Percentiles rank a stretch among this genome's conserved stretches.
Conservation (phyloP, 2,888 invertebrate species). For the Palloptera scutellata region DNA sequence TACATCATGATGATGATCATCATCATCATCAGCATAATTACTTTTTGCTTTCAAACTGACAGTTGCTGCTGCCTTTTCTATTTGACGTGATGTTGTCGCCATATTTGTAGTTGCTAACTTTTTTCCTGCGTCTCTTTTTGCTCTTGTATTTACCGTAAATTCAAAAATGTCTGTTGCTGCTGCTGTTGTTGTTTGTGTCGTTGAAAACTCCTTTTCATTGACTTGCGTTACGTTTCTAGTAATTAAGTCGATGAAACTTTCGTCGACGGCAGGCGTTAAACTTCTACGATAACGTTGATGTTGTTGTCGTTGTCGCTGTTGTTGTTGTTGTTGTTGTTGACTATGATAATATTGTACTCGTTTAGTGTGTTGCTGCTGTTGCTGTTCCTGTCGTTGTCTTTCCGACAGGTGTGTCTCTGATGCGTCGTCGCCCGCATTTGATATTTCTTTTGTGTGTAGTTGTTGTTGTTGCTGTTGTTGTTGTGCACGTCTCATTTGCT, state of each 20-base stretch:
- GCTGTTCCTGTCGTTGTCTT: constrained; percentile 22
- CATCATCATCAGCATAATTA: constrained; percentile 22
- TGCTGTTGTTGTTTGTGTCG: constrained; percentile 10
- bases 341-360: no score
- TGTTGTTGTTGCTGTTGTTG: constrained; percentile 1
- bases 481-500: neutral
- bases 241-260: constrained; percentile 59
- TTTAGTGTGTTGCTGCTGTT: constrained; percentile 24
- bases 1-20: neutral
- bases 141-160: constrained; percentile 34
- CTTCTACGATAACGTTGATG: constrained; percentile 53
- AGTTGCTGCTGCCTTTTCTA: neutral
- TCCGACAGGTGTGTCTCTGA: neutral
- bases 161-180: constrained; percentile 26
- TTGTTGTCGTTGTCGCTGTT: constrained; percentile 35
- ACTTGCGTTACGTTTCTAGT: constrained; percentile 40
- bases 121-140: constrained; percentile 20
- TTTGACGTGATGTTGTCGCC: constrained; percentile 11
- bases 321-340: constrained; percentile 5
- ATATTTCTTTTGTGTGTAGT: neutral
- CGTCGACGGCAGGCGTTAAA: constrained; percentile 44
- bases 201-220: neutral
- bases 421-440: neutral
- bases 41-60: constrained; percentile 26
- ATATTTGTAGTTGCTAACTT: neutral